Percentiles rank a stretch among this genome's conserved stretches.
phyloP scores from a whole-genome alignment of 92 coral and sea anemone genomes.

The Pocillopora grandis region DNA sequence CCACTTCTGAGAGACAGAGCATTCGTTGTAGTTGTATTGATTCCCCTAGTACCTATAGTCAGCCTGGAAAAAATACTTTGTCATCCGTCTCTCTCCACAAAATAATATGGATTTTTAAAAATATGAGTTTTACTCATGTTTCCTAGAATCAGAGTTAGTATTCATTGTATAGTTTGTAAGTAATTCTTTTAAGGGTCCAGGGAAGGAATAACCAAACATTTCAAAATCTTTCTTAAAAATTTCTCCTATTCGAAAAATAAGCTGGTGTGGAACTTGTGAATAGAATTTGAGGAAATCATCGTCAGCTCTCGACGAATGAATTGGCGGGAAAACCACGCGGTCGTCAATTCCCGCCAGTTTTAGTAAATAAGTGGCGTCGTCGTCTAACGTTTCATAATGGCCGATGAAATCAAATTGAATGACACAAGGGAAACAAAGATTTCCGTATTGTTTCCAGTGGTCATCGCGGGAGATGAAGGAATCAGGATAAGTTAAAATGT shows the following conservation, averaged over 20 bases:
- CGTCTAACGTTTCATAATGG: conserved; percentile 48
- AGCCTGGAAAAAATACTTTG: too few species aligned
- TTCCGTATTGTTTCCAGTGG: conserved; percentile 49
- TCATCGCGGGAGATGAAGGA: conserved; percentile 20
- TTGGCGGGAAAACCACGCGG: conserved; percentile 46
- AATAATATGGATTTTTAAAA: too few species aligned
- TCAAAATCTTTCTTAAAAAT: conserved; percentile 52
- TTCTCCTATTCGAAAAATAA: conserved; percentile 28
- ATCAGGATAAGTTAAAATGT: conserved; percentile 22
- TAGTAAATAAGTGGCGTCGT: conserved; percentile 43
- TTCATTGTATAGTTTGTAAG: neutral
- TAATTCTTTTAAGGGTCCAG: conserved; percentile 40
- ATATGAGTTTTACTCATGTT: neutral
- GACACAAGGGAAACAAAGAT: conserved; percentile 53
- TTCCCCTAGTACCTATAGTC: too few species aligned
- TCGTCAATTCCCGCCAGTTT: conserved; percentile 51
- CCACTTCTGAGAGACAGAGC: neutral
- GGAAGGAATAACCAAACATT: conserved; percentile 59
- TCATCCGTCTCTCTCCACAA: too few species aligned
- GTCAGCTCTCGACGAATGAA: conserved; percentile 30
- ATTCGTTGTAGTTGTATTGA: too few species aligned
- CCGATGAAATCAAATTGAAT: conserved; percentile 52
- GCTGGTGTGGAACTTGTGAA: conserved; percentile 38
- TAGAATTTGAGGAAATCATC: conserved; percentile 21
- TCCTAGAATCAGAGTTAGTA: too few species aligned